Evolutionary conservation across 2,113 vertebrate species (phyloP), one percentile per base, ranked within the genome.

Genomic region (Callorhinus ursinus): DNA sequence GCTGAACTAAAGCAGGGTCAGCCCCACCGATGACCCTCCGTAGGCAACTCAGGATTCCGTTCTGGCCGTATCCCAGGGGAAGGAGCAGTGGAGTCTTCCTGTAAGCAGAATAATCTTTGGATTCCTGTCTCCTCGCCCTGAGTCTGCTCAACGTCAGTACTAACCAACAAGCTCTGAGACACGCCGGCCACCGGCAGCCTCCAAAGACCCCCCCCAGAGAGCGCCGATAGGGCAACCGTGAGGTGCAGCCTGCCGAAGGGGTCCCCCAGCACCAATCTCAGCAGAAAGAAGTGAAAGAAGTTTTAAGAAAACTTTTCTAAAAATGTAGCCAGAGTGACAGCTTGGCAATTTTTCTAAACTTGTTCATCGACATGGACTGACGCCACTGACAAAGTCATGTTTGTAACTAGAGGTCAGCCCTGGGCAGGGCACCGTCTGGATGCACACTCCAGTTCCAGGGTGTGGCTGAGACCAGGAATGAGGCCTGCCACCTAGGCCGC

Each of bases 141-240:
- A 12, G 14, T 2, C 11, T 3, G 13, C 6, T 13, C 82, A 4
- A 49, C 7, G 18, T 21, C 8, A 1, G 12, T 26, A 26, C 42
- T 9, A 42, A 46, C 26, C 0, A 42, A 36, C 31, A 14, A 46
- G 72, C 39, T 26, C 39, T 0, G 39, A 42, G 72, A 14, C 24
- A 7, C 24, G 6, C 22, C 1, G n/a, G 7, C 33, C 49, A 13
- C 4, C 33, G 3, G 0, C 0, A 0, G 83, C 72, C 72, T 53
- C 31, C 1, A 5, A 26, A 26, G 9, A 55, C 72, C 72, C 10
- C 36, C 36, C n/a, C 11, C 55, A 49, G 7, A 80, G 84, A 24
- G 55, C 1, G 1, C 0, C 2, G 0, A 39, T 4, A 6, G 55
- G 53, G 12, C 12, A 10, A 9, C 51, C 3, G 1, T 2, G 2